Evolutionary conservation across 2,888 invertebrate genomes (phyloP).

Genomic region (Andricus curvator): DNA sequence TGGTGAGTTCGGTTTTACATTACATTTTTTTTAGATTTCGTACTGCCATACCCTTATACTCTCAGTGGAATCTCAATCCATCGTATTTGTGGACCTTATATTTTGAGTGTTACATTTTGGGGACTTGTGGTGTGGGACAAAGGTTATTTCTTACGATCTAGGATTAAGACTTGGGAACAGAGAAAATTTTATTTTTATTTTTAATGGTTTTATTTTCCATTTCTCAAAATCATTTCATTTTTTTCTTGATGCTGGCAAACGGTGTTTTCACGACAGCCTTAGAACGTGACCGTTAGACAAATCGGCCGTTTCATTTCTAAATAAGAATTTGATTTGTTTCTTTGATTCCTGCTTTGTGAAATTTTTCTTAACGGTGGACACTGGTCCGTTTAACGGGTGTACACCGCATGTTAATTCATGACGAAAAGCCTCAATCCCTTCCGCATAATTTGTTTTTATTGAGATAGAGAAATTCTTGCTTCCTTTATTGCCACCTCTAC

Average conservation of each 20-base stretch:
- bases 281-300: constrained; percentile 20
- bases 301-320: neutral
- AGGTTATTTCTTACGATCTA: no score
- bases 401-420: constrained; percentile 5
- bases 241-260: neutral
- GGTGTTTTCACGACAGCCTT: constrained; percentile 1
- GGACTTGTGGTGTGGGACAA: no score
- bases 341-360: constrained; percentile 12
- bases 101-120: no score
- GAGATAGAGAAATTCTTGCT: neutral
- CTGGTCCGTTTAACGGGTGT: constrained; percentile 25
- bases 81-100: no score
- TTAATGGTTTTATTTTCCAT: no score
- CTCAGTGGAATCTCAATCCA: no score
- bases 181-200: no score
- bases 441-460: constrained; percentile 18
- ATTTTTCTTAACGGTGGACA: constrained; percentile 27
- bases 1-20: no score
- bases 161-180: no score
- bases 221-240: neutral
- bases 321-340: constrained; percentile 18
- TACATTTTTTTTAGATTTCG: no score
- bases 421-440: neutral
- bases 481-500: neutral
- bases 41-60: no score